These are phyloP conservation scores for Zhuqinia jingwanae DNA, from an alignment of 2,888 invertebrate genomes.

Conservation along the genomic window DNA sequence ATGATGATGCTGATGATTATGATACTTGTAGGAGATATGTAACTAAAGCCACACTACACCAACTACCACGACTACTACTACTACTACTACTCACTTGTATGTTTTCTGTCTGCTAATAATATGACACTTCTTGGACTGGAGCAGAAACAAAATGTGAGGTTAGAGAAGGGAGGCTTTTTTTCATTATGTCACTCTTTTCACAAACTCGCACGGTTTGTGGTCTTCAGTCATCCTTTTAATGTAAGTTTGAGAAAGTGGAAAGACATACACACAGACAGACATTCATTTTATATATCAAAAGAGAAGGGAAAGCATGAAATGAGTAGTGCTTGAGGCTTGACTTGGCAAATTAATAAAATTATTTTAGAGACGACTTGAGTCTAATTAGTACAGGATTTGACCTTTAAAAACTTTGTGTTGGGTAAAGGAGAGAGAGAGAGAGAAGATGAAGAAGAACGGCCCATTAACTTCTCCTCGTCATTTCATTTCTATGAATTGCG, in stretches of 20 bases:
- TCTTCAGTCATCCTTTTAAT: slow-evolving; percentile 63
- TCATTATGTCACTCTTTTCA: slow-evolving; percentile 53
- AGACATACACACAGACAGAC: background rate
- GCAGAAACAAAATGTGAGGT: slow-evolving; percentile 50
- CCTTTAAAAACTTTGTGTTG: slow-evolving; percentile 68
- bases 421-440: background rate
- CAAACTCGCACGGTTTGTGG: slow-evolving; percentile 64
- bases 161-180: slow-evolving; percentile 43
- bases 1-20: slow-evolving; percentile 60
- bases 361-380: slow-evolving; percentile 70
- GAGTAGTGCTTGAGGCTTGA: slow-evolving; percentile 54
- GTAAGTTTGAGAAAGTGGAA: slow-evolving; percentile 45
- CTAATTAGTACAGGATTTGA: slow-evolving; percentile 70
- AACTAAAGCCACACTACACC: slow-evolving; percentile 6
- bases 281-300: background rate
- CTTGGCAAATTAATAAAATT: slow-evolving; percentile 72
- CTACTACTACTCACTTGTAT: background rate
- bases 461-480: slow-evolving; percentile 63
- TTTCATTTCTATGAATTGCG: slow-evolving; percentile 63
- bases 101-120: slow-evolving; percentile 42
- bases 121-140: slow-evolving; percentile 48
- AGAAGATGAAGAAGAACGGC: slow-evolving; percentile 57
- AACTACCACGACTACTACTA: background rate
- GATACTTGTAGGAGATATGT: slow-evolving; percentile 29
- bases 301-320: slow-evolving; percentile 21